phyloP scores from a whole-genome alignment of 1,140 invertebrate species.

The Saccostrea echinata region DNA sequence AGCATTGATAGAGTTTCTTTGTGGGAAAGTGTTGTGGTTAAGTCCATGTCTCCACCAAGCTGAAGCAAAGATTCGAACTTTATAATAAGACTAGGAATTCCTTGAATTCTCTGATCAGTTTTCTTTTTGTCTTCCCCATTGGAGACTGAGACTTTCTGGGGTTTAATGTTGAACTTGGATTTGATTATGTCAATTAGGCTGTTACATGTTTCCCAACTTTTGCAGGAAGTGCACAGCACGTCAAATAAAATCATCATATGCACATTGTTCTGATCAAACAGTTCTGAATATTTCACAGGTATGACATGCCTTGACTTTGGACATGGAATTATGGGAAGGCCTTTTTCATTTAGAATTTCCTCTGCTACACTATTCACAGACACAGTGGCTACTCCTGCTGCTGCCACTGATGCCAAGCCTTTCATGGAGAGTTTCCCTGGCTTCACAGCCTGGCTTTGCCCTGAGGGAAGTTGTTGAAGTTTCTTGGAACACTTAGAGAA shows the following conservation, averaged over 20 bases:
- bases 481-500: conserved; percentile 65
- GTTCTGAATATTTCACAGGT: conserved; percentile 56
- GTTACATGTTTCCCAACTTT: conserved; percentile 72
- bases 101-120: conserved; percentile 52
- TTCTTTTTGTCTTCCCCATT: conserved; percentile 26
- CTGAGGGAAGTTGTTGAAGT: conserved; percentile 58
- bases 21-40: conserved; percentile 20
- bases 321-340: conserved; percentile 64
- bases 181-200: conserved; percentile 71
- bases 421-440: conserved; percentile 67
- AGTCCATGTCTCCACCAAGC: conserved; percentile 52
- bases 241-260: conserved; percentile 72
- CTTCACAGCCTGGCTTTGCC: conserved; percentile 29
- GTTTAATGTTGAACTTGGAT: conserved; percentile 49
- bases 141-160: not conserved
- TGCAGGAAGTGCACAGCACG: conserved; percentile 69
- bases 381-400: conserved; percentile 73
- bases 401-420: conserved; percentile 70
- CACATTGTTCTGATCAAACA: conserved; percentile 66
- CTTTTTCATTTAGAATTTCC: conserved; percentile 66
- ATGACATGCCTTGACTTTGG: conserved; percentile 54
- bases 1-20: conserved; percentile 44
- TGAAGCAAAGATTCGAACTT: conserved; percentile 63
- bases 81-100: conserved; percentile 50
- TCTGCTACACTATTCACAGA: conserved; percentile 71